Percentiles rank a stretch among this genome's conserved stretches.
Evolutionary conservation across 2,113 vertebrate species (phyloP).

Genomic region (Verasper variegatus): DNA sequence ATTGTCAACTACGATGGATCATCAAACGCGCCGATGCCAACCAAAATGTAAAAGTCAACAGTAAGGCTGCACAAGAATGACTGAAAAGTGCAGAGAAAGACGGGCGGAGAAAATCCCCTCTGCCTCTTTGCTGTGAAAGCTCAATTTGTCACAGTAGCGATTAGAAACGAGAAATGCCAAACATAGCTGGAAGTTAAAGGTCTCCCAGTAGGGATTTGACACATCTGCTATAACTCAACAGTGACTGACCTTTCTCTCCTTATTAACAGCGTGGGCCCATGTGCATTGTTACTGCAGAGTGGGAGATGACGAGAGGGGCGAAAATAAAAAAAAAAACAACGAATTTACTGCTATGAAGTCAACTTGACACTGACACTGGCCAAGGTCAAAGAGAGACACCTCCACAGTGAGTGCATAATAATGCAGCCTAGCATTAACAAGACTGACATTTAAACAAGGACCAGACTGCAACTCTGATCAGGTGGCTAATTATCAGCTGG

Average conservation of each 20-base stretch:
- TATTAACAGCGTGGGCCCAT: conserved; percentile 76
- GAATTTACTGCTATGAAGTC: conserved; percentile 67
- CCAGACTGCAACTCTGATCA: conserved; percentile 19
- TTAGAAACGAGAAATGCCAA: conserved; percentile 87
- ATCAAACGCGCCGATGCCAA: not conserved
- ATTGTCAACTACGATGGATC: not conserved
- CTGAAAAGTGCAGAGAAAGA: conserved; percentile 20
- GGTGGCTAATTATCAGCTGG: conserved; percentile 50
- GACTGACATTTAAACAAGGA: conserved; percentile 70
- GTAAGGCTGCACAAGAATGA: not conserved
- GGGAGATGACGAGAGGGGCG: conserved; percentile 22
- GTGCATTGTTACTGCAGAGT: conserved; percentile 72
- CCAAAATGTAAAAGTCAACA: conserved; percentile 26
- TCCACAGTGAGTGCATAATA: conserved; percentile 1
- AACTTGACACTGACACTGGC: conserved; percentile 57
- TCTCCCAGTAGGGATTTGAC: conserved; percentile 85
- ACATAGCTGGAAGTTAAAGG: conserved; percentile 87
- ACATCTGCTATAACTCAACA: conserved; percentile 84
- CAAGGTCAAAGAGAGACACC: conserved; percentile 60
- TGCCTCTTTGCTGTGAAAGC: conserved; percentile 77
- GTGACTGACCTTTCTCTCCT: conserved; percentile 85
- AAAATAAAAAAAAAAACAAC: conserved; percentile 48
- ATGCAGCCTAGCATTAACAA: conserved; percentile 60
- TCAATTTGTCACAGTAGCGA: conserved; percentile 83
- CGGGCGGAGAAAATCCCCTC: conserved; percentile 57